Evolutionary conservation across 1,140 invertebrate genomes (phyloP).

Genomic region (Colletes latitarsis): DNA sequence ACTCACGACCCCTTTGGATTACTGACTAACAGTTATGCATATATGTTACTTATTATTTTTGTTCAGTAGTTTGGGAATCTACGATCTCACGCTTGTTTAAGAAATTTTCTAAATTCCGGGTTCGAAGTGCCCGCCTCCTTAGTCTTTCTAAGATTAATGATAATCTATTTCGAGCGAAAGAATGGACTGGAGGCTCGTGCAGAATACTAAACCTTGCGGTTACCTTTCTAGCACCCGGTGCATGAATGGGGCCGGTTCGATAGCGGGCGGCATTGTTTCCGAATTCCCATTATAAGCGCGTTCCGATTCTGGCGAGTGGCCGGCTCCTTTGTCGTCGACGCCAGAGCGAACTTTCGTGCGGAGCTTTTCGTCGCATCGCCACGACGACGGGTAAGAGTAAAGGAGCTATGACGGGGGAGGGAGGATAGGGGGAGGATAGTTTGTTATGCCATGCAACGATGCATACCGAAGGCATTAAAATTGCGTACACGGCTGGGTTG

Average conservation of each 20-base stretch:
- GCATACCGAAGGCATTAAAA: slow-evolving; percentile 8
- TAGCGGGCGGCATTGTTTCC: slow-evolving; percentile 65
- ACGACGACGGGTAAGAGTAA: slow-evolving; percentile 4
- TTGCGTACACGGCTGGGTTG: not conserved
- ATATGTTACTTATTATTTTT: no score
- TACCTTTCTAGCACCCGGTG: slow-evolving; percentile 35
- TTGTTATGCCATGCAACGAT: slow-evolving; percentile 1
- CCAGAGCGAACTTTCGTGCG: slow-evolving; percentile 34
- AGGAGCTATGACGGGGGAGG: not conserved
- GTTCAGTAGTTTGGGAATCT: no score
- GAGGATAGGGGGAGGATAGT: not conserved
- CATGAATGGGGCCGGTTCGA: slow-evolving; percentile 57
- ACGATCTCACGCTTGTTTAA: no score
- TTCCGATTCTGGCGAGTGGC: slow-evolving; percentile 48
- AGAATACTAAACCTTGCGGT: not conserved
- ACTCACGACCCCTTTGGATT: no score
- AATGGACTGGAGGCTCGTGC: not conserved
- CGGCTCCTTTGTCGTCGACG: slow-evolving; percentile 49
- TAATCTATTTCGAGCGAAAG: not conserved
- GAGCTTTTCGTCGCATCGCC: slow-evolving; percentile 34
- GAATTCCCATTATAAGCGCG: slow-evolving; percentile 65
- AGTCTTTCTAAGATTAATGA: not conserved
- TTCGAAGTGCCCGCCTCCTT: no score
- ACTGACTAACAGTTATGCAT: no score
- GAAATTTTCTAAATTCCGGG: no score